Evolutionary conservation across 1,140 invertebrate genomes (phyloP), one percentile per base, ranked within the genome.

Genomic region (Polyergus mexicanus): DNA sequence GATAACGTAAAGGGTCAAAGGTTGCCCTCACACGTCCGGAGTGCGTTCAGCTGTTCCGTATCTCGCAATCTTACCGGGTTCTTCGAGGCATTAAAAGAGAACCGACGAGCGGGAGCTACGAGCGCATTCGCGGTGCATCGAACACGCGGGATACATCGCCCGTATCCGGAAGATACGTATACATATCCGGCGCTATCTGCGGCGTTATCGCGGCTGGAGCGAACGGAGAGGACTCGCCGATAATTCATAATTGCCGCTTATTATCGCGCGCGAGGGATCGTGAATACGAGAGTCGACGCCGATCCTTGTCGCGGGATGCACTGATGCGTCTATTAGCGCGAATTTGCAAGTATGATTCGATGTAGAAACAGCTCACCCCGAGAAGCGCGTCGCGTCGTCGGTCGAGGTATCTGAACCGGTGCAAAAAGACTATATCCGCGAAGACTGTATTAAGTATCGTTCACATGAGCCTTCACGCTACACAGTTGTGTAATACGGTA

Each of bases 261-360:
- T 91, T 91, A 91, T 92, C 91, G 90, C 85, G 88, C 74, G 58
- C 87, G 86, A 78, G 83, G 87, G 86, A 88, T 90, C 88, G n/a
- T n/a, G 92, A 91, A 91, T 90, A 89, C 84, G 88, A 65, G 28
- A 47, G 69, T 68, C 86, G 78, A 74, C 86, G 81, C 85, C 80
- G 88, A 87, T 86, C 89, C 91, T 91, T 92, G 92, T 93, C 92
- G 86, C 88, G 86, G 88, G 90, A 92, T 86, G 88, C 92, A 92
- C 92, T 92, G 93, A 92, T 92, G 92, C 92, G 91, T 93, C 92
- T 94, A 94, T 93, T 93, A 94, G 86, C 86, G 86, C 58, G 69
- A 88, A 93, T 93, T 93, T 93, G 93, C 93, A 93, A 93, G 92
- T 93, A 93, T 93, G 93, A 93, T 93, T 92, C 88, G 86, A 84